Evolutionary conservation across 2,797 vertebrate genomes (phyloP).

Genomic region (Sternotherus odoratus): DNA sequence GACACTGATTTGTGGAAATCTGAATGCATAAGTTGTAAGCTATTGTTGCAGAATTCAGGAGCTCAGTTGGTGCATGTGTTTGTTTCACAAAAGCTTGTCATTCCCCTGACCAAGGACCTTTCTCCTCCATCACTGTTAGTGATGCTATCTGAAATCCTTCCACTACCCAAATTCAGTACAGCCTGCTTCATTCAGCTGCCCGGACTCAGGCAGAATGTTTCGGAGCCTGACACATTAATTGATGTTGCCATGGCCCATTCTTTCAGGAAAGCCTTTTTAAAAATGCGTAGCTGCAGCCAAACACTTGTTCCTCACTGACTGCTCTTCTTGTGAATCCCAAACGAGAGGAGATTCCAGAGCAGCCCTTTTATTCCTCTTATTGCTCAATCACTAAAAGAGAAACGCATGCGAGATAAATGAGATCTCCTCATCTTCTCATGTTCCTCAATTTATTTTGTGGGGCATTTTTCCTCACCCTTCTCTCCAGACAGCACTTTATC

Average conservation of each 20-base stretch:
- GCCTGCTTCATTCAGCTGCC: background rate
- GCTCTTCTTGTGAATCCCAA: slow-evolving; percentile 10
- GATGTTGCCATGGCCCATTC: background rate
- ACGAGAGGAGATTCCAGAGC: slow-evolving; percentile 8
- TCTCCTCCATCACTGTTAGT: background rate
- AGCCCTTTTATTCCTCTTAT: slow-evolving; percentile 47
- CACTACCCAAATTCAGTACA: background rate
- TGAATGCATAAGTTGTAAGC: fast-evolving
- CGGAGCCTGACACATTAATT: background rate
- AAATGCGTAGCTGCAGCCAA: background rate
- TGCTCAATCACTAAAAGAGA: slow-evolving; percentile 42
- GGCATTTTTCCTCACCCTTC: slow-evolving; percentile 45
- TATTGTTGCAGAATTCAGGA: background rate
- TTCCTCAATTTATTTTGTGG: slow-evolving; percentile 60
- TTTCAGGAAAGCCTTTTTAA: background rate
- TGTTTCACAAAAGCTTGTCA: background rate
- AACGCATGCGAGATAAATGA: slow-evolving; percentile 39
- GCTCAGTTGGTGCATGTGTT: fast-evolving
- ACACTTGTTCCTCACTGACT: background rate
- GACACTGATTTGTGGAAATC: background rate
- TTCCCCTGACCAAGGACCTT: background rate
- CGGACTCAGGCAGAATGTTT: background rate
- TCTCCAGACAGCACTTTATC: slow-evolving; percentile 58
- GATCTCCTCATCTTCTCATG: slow-evolving; percentile 45
- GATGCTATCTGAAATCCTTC: background rate